Evolutionary conservation across 1,140 invertebrate species (phyloP), one percentile per base, ranked within the genome.

Genomic region (Catajapyx aquilonaris): DNA sequence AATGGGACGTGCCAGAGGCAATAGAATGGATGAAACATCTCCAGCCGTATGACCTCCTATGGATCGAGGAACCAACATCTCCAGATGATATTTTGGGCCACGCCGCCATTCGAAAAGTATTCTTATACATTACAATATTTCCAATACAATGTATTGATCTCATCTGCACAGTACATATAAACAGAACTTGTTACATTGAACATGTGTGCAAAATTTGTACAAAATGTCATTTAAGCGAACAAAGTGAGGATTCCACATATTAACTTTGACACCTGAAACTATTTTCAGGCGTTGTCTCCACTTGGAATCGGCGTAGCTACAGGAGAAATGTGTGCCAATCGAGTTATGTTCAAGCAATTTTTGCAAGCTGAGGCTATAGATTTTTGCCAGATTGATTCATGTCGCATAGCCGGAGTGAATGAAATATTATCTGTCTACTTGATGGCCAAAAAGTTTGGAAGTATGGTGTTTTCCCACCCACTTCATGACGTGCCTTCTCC

Each of bases 1-100:
- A 72, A 4, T 93, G 86, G 86, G 80, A 81, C 42, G 77, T 90
- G 2, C 49, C 69, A 16, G 66, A 85, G 54, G 76, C 86, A 1
- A 79, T 90, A 34, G 66, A 71, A 4, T 88, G 83, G 83, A 83
- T 88, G 73, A 73, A 71, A 48, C 49, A 73, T 34, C 49, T 93
- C 22, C 64, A 69, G 1, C 58, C 71, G 18, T 81, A 75, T 45
- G 76, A 81, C 41, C 69, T 75, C 5, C 53, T 73, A 15, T 93
- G 85, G 85, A 90, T 93, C 44, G 86, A 93, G 58, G 87, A 93
- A 50, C 87, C 87, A 4, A 93, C 86, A 0, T 83, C 77, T 5
- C 85, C 86, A 2, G 86, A 93, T 55, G 87, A 93, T 53, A 59
- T 88, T 5, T 55, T 86, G 3, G 86, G 85, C 4, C 84, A 91